phyloP scores from a whole-genome alignment of 2,888 invertebrate species.

The Psococerastis gibbosa region DNA sequence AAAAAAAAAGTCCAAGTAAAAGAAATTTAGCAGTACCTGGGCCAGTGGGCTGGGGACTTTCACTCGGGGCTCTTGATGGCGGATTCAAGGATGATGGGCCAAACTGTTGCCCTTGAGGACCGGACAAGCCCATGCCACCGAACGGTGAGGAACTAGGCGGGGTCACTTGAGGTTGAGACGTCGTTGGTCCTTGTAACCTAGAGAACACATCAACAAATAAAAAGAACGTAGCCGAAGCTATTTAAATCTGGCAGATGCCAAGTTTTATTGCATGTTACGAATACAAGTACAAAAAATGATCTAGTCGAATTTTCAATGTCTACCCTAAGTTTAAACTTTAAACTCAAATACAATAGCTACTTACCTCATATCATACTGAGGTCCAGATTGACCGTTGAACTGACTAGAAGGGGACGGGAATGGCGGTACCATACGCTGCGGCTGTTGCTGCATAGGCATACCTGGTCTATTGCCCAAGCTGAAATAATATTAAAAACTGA shows the following conservation, averaged over 20 bases:
- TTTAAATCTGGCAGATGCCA: too few relatives aligned
- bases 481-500: too few relatives aligned
- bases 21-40: conserved; percentile 1
- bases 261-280: too few relatives aligned
- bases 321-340: too few relatives aligned
- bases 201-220: too few relatives aligned
- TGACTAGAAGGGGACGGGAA: conserved; percentile 6
- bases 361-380: conserved; percentile 4
- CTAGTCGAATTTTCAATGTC: too few relatives aligned
- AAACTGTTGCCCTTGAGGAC: conserved; percentile 25
- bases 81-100: conserved; percentile 22
- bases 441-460: too few relatives aligned
- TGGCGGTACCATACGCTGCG: too few relatives aligned
- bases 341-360: too few relatives aligned
- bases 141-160: conserved; percentile 6
- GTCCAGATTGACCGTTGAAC: conserved; percentile 2
- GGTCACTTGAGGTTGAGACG: conserved; percentile 1
- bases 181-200: not conserved
- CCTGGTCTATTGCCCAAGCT: too few relatives aligned
- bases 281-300: too few relatives aligned
- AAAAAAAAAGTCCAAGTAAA: not conserved
- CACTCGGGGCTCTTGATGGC: conserved; percentile 12
- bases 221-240: too few relatives aligned
- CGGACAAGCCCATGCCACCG: conserved; percentile 13
- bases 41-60: not conserved